A percentile compares a stretch with the other conserved stretches of the same genome.
Conservation (phyloP, 2,888 invertebrate species). For the Platypus cylindrus region DNA sequence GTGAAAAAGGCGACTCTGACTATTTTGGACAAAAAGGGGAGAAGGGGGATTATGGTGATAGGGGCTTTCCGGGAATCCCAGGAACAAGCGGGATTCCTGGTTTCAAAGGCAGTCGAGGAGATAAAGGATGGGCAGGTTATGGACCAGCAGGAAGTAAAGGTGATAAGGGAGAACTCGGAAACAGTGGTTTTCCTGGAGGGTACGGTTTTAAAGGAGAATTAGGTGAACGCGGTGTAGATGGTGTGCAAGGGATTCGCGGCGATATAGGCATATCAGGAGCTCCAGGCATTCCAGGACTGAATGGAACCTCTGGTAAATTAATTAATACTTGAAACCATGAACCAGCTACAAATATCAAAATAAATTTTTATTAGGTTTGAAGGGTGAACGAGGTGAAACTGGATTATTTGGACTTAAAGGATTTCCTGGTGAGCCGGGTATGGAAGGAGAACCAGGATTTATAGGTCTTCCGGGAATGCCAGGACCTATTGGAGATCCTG, state of each 20-base stretch:
- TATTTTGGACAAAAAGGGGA: conserved; percentile 52
- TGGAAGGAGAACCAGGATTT: conserved; percentile 56
- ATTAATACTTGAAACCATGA: too few relatives aligned
- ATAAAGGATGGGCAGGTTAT: conserved; percentile 37
- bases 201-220: conserved; percentile 21
- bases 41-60: conserved; percentile 31
- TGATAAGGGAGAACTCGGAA: conserved; percentile 46
- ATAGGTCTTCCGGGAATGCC: conserved; percentile 42
- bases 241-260: conserved; percentile 37
- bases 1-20: conserved; percentile 44
- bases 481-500: conserved; percentile 44
- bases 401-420: conserved; percentile 24
- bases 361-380: conserved; percentile 27
- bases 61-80: conserved; percentile 20
- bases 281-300: conserved; percentile 7
- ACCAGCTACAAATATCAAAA: too few relatives aligned
- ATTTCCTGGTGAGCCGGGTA: conserved; percentile 58
- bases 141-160: conserved; percentile 42
- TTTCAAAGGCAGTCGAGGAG: conserved; percentile 37
- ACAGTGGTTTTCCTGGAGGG: conserved; percentile 48
- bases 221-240: conserved; percentile 38
- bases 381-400: conserved; percentile 44
- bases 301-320: conserved; percentile 11
- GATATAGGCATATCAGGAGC: conserved; percentile 39
- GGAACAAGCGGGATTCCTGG: conserved; percentile 29